A percentile compares a stretch with the other conserved stretches of the same genome.
phyloP scores from a whole-genome alignment of 1,140 invertebrate genomes.

The Brachionus plicatilis region DNA sequence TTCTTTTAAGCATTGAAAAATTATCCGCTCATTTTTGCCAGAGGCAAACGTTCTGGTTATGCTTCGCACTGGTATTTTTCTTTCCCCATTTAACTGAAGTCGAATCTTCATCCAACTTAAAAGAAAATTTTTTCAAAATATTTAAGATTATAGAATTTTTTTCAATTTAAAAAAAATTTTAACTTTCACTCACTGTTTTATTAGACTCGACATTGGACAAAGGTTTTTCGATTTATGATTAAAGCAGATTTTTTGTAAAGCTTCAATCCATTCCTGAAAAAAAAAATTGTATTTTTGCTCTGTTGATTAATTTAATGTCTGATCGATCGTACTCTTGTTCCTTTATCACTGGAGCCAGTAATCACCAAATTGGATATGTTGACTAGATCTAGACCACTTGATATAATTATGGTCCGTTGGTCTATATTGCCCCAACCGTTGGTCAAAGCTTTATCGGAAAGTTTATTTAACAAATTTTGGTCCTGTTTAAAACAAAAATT shows the following conservation, averaged over 20 bases:
- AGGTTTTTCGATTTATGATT: constrained; percentile 94
- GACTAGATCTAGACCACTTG: constrained; percentile 96
- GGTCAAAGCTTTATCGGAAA: constrained; percentile 31
- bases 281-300: constrained; percentile 46
- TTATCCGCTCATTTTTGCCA: constrained; percentile 88
- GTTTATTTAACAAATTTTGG: constrained; percentile 38
- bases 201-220: constrained; percentile 84
- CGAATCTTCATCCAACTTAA: constrained; percentile 82
- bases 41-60: constrained; percentile 95
- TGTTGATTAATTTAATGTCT: constrained; percentile 44
- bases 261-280: constrained; percentile 79
- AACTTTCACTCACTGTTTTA: constrained; percentile 71
- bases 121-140: constrained; percentile 43
- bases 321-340: constrained; percentile 67
- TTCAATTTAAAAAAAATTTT: background rate
- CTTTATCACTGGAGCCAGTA: constrained; percentile 81
- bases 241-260: constrained; percentile 80
- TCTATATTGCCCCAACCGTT: constrained; percentile 68
- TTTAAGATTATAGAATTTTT: background rate
- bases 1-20: constrained; percentile 91
- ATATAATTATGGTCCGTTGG: constrained; percentile 91
- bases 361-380: constrained; percentile 97
- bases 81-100: constrained; percentile 81
- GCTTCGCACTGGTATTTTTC: constrained; percentile 90
- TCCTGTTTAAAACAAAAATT: constrained; percentile 5